Percentiles rank a stretch among this genome's conserved stretches.
Evolutionary conservation across 2,888 invertebrate genomes (phyloP).

Genomic region (Abrostola triplasia): DNA sequence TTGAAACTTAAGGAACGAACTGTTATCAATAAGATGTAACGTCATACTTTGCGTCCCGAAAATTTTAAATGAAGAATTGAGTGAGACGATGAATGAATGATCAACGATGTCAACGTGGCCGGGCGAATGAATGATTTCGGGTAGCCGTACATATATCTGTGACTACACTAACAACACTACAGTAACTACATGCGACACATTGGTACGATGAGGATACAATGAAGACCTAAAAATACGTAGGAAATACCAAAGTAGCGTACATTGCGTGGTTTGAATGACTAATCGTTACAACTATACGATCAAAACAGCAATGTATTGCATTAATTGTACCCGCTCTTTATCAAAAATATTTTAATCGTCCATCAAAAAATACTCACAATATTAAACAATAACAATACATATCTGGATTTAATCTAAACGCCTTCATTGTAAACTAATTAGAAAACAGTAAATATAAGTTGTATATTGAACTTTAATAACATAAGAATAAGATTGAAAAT

Average conservation of each 20-base stretch:
- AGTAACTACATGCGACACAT: slow-evolving; percentile 46
- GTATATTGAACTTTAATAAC: slow-evolving; percentile 17
- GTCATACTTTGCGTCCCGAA: no score
- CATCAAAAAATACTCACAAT: no score
- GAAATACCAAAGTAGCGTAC: not conserved
- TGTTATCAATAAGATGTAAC: no score
- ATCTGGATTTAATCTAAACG: not conserved
- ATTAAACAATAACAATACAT: no score
- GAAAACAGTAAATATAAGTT: not conserved
- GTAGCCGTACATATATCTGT: slow-evolving; percentile 27
- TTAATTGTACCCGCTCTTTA: not conserved
- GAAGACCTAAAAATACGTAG: not conserved
- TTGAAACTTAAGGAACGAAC: no score
- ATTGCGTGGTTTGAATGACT: slow-evolving; percentile 7
- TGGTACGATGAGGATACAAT: slow-evolving; percentile 30
- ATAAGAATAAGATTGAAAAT: slow-evolving; percentile 19
- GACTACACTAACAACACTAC: slow-evolving; percentile 38
- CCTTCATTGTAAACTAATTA: slow-evolving; percentile 8
- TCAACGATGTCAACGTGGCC: no score
- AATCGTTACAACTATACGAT: not conserved
- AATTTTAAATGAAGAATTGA: no score
- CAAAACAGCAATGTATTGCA: slow-evolving; percentile 12
- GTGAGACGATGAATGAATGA: no score
- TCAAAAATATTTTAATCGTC: slow-evolving; percentile 25
- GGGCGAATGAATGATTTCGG: not conserved